Evolutionary conservation across 2,113 vertebrate species (phyloP).

Genomic region (Tonatia bakeri): DNA sequence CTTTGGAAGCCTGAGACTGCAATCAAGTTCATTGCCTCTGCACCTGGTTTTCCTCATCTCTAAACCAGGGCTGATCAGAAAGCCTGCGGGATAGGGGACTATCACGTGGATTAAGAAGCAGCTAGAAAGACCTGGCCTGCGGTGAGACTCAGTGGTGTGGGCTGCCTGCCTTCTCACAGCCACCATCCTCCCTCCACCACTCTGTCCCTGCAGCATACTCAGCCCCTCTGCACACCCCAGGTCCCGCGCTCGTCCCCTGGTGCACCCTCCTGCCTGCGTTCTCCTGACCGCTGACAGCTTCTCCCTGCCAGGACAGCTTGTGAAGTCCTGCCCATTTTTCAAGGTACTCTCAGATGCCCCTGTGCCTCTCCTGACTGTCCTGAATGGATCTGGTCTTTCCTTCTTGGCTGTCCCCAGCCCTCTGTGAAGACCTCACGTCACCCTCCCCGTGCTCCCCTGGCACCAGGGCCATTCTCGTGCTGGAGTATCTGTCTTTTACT

Average conservation of each 20-base stretch:
- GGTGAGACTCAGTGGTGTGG: rapidly evolving
- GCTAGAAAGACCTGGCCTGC: rapidly evolving
- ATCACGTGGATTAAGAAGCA: rapidly evolving
- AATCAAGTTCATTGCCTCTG: not conserved
- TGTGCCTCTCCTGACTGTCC: too few species aligned
- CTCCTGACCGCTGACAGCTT: not conserved
- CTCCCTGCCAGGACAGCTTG: not conserved
- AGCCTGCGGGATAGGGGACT: rapidly evolving
- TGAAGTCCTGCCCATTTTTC: not conserved
- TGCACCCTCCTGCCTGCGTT: rapidly evolving
- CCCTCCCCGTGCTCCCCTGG: not conserved
- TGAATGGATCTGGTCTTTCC: not conserved
- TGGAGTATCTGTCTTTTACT: not conserved
- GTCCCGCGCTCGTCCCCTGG: not conserved
- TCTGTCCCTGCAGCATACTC: too few species aligned
- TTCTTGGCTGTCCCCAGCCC: not conserved
- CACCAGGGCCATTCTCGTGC: not conserved
- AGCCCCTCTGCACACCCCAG: rapidly evolving
- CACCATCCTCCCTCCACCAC: rapidly evolving
- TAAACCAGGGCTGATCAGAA: not conserved
- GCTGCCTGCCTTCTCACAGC: not conserved
- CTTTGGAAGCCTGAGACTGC: not conserved
- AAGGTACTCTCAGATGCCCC: not conserved
- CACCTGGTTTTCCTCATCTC: not conserved
- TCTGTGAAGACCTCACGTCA: not conserved